Conservation (phyloP, 1,140 invertebrate genomes). For the Drosophila burlai region DNA sequence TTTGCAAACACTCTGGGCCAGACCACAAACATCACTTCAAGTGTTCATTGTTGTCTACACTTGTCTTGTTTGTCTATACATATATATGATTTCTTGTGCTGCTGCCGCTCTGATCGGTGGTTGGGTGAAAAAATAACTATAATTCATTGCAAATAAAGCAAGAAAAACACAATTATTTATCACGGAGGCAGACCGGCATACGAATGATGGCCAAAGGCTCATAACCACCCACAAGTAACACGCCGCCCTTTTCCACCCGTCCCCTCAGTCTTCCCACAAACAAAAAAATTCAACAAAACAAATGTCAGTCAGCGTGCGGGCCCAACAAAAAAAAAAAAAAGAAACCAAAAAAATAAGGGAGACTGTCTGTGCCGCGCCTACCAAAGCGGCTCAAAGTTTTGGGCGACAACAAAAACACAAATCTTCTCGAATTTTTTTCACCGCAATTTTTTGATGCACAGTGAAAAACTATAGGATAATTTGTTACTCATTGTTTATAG, state of each 20-base stretch:
- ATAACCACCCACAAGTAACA: conserved; percentile 9
- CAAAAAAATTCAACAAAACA: conserved; percentile 66
- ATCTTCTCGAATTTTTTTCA: conserved; percentile 44
- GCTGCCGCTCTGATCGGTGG: conserved; percentile 1
- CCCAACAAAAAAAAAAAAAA: conserved; percentile 25
- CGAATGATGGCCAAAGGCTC: conserved; percentile 39
- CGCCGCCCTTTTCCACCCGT: background rate
- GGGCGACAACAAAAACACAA: conserved; percentile 58
- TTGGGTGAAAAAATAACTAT: conserved; percentile 64
- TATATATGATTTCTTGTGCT: conserved; percentile 37
- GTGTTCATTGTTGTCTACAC: conserved; percentile 77
- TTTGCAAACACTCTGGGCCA: conserved; percentile 57
- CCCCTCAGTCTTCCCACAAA: background rate
- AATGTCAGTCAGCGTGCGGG: conserved; percentile 69
- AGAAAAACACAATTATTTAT: conserved; percentile 79
- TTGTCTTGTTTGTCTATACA: conserved; percentile 54
- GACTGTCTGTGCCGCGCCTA: conserved; percentile 60
- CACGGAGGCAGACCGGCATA: conserved; percentile 58
- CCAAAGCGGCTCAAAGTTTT: conserved; percentile 67
- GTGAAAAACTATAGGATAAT: background rate
- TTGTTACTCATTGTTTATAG: background rate
- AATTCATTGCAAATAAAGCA: conserved; percentile 81
- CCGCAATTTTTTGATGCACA: conserved; percentile 8
- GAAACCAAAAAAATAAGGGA: conserved; percentile 6
- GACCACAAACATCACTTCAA: conserved; percentile 73